A percentile compares a stretch with the other conserved stretches of the same genome.
Conservation (phyloP, 2,888 invertebrate species). For the Epinotia bilunana region DNA sequence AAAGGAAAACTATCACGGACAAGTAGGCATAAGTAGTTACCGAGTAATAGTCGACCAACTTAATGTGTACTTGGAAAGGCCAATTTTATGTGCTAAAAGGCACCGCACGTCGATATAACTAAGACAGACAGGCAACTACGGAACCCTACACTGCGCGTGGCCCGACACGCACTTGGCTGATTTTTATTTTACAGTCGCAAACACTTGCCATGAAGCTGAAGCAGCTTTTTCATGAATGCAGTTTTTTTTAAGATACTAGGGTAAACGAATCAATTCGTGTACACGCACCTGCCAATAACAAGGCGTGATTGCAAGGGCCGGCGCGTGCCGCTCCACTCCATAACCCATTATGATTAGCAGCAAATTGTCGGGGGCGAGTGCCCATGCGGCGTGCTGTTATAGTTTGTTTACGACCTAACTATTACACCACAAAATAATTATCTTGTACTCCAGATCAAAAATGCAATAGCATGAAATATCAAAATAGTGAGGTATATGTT, state of each 20-base stretch:
- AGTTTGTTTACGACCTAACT: constrained; percentile 29
- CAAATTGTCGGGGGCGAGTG: constrained; percentile 28
- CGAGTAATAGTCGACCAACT: too few relatives aligned
- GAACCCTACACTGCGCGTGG: too few relatives aligned
- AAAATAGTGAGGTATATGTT: too few relatives aligned
- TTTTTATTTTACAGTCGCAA: too few relatives aligned
- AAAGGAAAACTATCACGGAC: too few relatives aligned
- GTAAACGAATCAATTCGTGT: constrained; percentile 29
- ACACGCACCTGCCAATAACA: constrained; percentile 30
- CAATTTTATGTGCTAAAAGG: too few relatives aligned
- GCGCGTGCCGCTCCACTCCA: constrained; percentile 33
- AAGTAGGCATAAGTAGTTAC: too few relatives aligned
- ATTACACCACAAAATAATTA: constrained; percentile 11
- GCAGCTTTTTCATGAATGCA: neutral
- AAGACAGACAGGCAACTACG: too few relatives aligned
- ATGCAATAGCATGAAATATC: neutral
- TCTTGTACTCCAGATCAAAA: constrained; percentile 1
- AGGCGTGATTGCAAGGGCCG: constrained; percentile 23
- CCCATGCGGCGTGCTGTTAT: constrained; percentile 26
- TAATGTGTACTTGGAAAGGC: too few relatives aligned
- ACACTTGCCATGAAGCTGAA: neutral
- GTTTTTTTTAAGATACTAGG: neutral
- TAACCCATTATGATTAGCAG: constrained; percentile 35
- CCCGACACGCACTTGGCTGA: too few relatives aligned
- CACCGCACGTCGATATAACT: too few relatives aligned